Evolutionary conservation across 2,797 vertebrate species (phyloP).

Genomic region (Typhlichthys eigenmanni): DNA sequence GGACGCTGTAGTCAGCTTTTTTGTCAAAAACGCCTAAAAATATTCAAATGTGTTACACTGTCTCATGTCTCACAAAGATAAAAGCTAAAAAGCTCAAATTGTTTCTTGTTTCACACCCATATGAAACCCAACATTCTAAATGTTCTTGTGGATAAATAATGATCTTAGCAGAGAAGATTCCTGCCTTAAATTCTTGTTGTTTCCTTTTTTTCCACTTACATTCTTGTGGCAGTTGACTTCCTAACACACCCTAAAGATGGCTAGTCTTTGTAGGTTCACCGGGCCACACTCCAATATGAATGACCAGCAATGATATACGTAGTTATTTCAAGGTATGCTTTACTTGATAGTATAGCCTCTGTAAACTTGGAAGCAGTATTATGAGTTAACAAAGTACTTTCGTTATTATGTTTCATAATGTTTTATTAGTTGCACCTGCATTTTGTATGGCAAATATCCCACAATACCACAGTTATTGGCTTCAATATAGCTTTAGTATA

Average conservation of each 20-base stretch:
- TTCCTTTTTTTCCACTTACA: conserved; percentile 48
- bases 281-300: conserved; percentile 43
- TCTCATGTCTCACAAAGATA: background rate
- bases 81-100: conserved; percentile 2
- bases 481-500: no score
- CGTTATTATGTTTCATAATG: no score
- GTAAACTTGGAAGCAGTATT: conserved; percentile 16
- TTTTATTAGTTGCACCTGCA: conserved; percentile 46
- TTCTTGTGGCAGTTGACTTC: conserved; percentile 54
- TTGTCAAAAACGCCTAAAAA: background rate
- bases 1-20: conserved; percentile 20
- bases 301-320: conserved; percentile 15
- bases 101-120: conserved; percentile 4
- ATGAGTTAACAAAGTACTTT: no score
- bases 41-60: no score
- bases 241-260: conserved; percentile 38
- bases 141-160: background rate
- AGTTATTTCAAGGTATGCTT: conserved; percentile 4
- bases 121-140: background rate
- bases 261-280: conserved; percentile 33
- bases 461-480: background rate
- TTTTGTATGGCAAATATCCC: conserved; percentile 21
- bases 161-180: conserved; percentile 16
- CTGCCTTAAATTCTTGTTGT: conserved; percentile 17
- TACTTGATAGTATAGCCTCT: background rate